These are phyloP conservation scores for Euclidia mi DNA, from an alignment of 2,888 invertebrate genomes.

Conservation along the genomic window DNA sequence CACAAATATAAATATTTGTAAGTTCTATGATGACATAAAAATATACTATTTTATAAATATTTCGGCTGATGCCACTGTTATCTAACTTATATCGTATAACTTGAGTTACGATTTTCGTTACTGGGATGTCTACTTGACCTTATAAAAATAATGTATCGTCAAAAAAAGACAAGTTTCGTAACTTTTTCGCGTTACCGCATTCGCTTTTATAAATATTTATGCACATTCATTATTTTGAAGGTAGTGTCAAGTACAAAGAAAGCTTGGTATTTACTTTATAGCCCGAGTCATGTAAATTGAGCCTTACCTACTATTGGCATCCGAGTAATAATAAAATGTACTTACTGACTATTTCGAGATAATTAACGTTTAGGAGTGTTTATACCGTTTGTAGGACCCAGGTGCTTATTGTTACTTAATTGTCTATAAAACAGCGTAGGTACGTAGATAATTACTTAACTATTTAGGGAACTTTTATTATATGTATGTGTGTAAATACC, in stretches of 20 bases:
- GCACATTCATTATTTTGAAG: conserved; percentile 2
- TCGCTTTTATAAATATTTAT: conserved; percentile 15
- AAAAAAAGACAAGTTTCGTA: background rate
- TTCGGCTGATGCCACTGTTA: too few species aligned
- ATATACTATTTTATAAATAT: too few species aligned
- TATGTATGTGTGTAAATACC: too few species aligned
- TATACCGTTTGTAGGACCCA: conserved; percentile 11
- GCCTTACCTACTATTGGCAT: conserved; percentile 28
- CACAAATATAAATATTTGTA: too few species aligned
- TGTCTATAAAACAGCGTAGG: background rate
- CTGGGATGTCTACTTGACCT: too few species aligned
- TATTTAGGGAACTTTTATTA: too few species aligned
- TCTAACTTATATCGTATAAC: too few species aligned
- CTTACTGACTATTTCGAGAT: conserved; percentile 31
- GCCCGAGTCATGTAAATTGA: conserved; percentile 31
- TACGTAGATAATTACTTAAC: too few species aligned
- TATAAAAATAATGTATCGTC: too few species aligned
- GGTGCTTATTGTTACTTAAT: conserved; percentile 10
- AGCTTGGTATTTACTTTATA: conserved; percentile 46
- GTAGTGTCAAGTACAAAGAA: conserved; percentile 36
- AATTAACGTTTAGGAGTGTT: conserved; percentile 29
- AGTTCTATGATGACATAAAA: too few species aligned
- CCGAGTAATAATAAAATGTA: conserved; percentile 41
- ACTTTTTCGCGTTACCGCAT: background rate
- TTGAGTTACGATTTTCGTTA: too few species aligned